Evolutionary conservation across 2,888 invertebrate species (phyloP).

Genomic region (Esperia sulphurella): DNA sequence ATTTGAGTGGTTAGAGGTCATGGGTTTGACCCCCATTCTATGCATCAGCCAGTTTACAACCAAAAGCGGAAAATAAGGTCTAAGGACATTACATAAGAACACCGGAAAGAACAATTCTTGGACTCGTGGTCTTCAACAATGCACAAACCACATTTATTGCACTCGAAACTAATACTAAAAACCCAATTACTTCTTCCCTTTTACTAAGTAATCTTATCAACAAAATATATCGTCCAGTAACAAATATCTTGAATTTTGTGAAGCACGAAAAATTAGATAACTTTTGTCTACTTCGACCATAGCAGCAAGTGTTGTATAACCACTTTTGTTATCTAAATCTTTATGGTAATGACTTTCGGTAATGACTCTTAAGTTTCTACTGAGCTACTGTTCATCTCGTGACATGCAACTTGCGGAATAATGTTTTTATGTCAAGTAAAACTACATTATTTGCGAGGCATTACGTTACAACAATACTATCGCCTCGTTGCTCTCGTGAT

Average conservation of each 20-base stretch:
- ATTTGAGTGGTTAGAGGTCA: no score
- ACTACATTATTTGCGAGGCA: background rate
- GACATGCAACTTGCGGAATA: background rate
- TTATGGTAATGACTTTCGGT: slow-evolving; percentile 3
- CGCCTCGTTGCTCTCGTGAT: no score
- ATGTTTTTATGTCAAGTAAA: background rate
- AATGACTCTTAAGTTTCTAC: background rate
- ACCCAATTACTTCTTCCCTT: no score
- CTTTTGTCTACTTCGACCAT: background rate
- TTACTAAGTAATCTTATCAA: background rate
- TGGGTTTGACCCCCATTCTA: no score
- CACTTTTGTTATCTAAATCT: slow-evolving; percentile 4
- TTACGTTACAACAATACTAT: no score
- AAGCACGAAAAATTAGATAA: background rate
- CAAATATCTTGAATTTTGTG: background rate
- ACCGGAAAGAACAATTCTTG: no score
- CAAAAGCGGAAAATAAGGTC: no score
- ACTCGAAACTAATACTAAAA: no score
- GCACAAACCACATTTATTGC: no score
- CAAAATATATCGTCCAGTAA: background rate
- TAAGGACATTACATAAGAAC: no score
- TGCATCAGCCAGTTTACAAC: no score
- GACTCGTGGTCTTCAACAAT: no score
- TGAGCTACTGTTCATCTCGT: background rate
- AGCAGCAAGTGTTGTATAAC: slow-evolving; percentile 2